Evolutionary conservation across 2,797 vertebrate species (phyloP), one percentile per base, ranked within the genome.

Genomic region (Enteromius afrohamiltoni): DNA sequence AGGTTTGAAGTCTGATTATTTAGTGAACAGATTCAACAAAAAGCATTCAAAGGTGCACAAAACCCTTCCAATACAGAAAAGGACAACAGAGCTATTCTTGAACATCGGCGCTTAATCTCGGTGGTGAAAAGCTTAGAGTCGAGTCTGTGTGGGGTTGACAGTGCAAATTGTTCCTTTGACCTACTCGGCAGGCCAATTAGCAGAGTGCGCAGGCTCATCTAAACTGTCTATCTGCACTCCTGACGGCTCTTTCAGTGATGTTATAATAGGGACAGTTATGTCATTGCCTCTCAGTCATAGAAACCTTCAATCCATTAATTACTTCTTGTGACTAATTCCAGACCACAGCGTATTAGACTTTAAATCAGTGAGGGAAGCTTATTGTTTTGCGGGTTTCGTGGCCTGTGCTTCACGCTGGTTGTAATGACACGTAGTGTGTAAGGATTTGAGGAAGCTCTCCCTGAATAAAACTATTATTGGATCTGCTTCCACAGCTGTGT

Each of bases 171-270:
- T 82, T 34, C 51, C 47, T 81, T 49, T 78, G 42, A 81, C 78
- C 49, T 31, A 31, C 29, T 78, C 58, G 47, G 14, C 76, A 77
- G 79, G 65, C 69, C 80, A 88, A 67, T 84, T 76, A 86, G 10
- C 68, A 80, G 23, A 65, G 21, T 42, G 47, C 31, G 49, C 21
- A 6, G 47, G 65, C 37, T 77, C 70, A 77, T 70, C 70, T 67
- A 51, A 77, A 17, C 45, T 73, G 47, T 80, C 62, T 68, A 60
- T 31, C 45, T 49, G 19, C 10, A 3, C 31, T 11, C 21, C 17
- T 13, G 51, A 10, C 3, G 40, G 11, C 55, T 62, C 42, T n/a
- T 37, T 75, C 45, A 51, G 42, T 67, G 70, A 23, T 62, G 26
- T 13, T 65, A 40, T 80, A 80, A 53, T 73, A 40, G 8, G 45